Base-by-base conservation (phyloP, 2,113 vertebrate genomes). In the Glaucidium brasilianum region DNA sequence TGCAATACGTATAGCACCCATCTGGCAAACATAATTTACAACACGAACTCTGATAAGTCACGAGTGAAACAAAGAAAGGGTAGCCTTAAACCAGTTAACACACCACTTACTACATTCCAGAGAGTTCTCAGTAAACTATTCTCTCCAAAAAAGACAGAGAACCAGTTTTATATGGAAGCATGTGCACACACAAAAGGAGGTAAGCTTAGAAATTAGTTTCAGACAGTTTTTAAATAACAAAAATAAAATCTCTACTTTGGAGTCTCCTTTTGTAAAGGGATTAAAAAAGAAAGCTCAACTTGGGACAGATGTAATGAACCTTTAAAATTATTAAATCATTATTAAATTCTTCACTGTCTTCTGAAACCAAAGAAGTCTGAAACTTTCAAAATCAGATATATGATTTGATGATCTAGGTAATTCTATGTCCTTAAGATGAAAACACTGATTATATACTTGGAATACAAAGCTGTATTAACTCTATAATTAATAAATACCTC, bases 1-100 rank as follows among this genome's bases (percentile, higher is more conserved):
- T 37, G 99, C 99, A 92, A 99, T 91, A 14, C 99, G 98, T 35
- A 99, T 58, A 21, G 98, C 97, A 9, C 98, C 98, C 88, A 99
- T 99, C 99, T 99, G 96, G 96, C 59, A 93, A 97, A 60, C 0
- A 8, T 4, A 10, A 78, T 84, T 69, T 23, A 12, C 26, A 88
- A 29, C 60, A 85, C 43, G 0, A 86, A 32, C 14, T 47, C 50
- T 16, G 20, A 49, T 64, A 35, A 27, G 6, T 34, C 32, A 15
- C 0, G 53, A 56, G 23, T 4, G 21, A 71, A 91, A 41, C 15
- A 39, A 67, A 79, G 39, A 23, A 64, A 75, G 13, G 8, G 22
- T 3, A 53, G 56, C 43, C 49, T 85, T 72, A 72, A 90, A 68
- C 6, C 56, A 56, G 16, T 29, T 32, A 49, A 47, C 20, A 23